phyloP scores from a whole-genome alignment of 2,113 vertebrate genomes.

The Sturnira hondurensis region DNA sequence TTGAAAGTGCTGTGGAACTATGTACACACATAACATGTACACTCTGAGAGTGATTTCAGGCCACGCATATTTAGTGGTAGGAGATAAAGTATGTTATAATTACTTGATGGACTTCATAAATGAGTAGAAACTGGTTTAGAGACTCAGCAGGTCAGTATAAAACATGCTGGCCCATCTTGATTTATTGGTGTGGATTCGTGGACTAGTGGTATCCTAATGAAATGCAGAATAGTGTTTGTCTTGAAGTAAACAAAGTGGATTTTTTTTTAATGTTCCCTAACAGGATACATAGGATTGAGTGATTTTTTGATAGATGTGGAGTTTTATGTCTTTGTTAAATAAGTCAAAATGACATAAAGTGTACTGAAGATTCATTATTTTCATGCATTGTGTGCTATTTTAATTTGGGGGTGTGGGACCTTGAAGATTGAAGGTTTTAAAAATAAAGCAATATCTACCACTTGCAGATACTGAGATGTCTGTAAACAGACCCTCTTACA shows the following conservation, averaged over 20 bases:
- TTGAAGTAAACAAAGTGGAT: background rate
- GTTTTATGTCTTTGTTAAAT: constrained; percentile 7
- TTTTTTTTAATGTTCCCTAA: background rate
- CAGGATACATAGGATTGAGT: background rate
- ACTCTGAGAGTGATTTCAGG: background rate
- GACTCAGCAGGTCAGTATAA: background rate
- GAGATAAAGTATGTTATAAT: background rate
- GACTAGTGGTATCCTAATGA: background rate
- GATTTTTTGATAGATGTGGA: background rate
- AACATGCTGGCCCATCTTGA: background rate
- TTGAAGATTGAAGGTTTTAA: constrained; percentile 1
- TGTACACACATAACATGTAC: too few relatives aligned
- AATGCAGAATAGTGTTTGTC: background rate
- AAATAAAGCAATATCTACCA: background rate
- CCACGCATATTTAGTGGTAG: background rate
- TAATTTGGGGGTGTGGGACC: background rate
- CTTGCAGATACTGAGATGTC: background rate
- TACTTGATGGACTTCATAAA: background rate
- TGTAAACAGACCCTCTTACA: background rate
- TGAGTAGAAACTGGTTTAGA: background rate
- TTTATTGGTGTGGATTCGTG: background rate
- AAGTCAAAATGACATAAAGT: background rate
- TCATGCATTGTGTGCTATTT: background rate
- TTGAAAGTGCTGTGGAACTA: background rate
- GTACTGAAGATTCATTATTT: background rate